Percentiles rank a stretch among this genome's conserved stretches.
These are phyloP conservation scores for Carposina sasakii DNA, from an alignment of 1,140 invertebrate species.

Conservation along the genomic window DNA sequence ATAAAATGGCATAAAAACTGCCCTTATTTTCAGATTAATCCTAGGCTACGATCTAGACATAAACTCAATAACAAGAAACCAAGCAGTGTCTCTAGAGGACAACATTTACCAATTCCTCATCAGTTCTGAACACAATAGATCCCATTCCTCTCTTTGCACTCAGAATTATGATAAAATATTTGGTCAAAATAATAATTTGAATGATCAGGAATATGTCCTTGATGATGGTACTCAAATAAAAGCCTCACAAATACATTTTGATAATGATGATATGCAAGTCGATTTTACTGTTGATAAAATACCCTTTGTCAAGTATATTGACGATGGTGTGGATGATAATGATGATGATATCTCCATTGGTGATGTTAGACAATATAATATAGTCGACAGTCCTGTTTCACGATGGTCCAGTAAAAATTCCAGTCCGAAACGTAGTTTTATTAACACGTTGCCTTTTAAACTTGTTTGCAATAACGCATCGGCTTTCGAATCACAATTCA, in stretches of 20 bases:
- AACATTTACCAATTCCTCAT: constrained; percentile 55
- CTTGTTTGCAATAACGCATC: constrained; percentile 47
- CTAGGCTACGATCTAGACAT: constrained; percentile 57
- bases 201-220: constrained; percentile 48
- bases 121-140: constrained; percentile 37
- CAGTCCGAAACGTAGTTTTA: constrained; percentile 44
- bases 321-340: constrained; percentile 28
- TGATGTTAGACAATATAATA: constrained; percentile 38
- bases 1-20: too few relatives aligned
- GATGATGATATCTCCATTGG: constrained; percentile 19
- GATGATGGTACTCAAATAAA: constrained; percentile 61
- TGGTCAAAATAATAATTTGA: constrained; percentile 23
- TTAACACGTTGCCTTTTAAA: constrained; percentile 53
- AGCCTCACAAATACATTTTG: constrained; percentile 63
- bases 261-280: constrained; percentile 52
- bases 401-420: constrained; percentile 32
- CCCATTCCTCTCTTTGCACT: constrained; percentile 10
- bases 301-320: constrained; percentile 52
- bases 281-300: constrained; percentile 52
- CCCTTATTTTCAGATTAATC: constrained; percentile 36
- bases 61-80: constrained; percentile 53
- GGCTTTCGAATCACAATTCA: constrained; percentile 54
- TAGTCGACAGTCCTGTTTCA: constrained; percentile 45
- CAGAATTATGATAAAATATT: constrained; percentile 29
- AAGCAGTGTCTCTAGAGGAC: constrained; percentile 46